Evolutionary conservation across 1,140 invertebrate genomes (phyloP).

Genomic region (Brachionus calyciflorus): DNA sequence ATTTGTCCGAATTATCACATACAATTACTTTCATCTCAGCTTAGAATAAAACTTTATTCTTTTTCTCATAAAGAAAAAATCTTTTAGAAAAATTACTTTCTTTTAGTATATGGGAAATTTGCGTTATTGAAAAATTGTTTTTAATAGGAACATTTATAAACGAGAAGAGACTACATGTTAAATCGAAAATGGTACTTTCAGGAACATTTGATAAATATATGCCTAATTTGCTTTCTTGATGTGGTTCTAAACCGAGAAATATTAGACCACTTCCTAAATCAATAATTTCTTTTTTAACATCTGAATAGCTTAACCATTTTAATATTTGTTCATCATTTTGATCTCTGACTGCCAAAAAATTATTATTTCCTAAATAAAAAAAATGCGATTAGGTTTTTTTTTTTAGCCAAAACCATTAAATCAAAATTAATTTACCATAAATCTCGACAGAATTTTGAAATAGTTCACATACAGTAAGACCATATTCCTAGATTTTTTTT

Average conservation of each 20-base stretch:
- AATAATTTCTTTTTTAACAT: background rate
- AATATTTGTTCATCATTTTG: background rate
- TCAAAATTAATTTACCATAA: too few species aligned
- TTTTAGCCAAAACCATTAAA: too few species aligned
- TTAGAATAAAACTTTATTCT: background rate
- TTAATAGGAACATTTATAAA: constrained; percentile 1
- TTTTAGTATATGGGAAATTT: constrained; percentile 7
- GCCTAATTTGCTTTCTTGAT: constrained; percentile 3
- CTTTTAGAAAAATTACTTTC: background rate
- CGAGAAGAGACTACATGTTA: background rate
- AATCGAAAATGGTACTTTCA: background rate
- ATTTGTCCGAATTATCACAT: constrained; percentile 3
- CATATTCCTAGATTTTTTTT: too few species aligned
- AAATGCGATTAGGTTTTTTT: too few species aligned
- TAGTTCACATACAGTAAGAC: too few species aligned
- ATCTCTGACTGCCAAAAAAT: background rate
- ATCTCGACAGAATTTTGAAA: too few species aligned
- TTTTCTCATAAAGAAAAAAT: background rate
- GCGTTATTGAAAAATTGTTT: background rate
- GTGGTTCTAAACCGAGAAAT: background rate
- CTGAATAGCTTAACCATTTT: background rate
- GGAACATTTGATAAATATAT: background rate
- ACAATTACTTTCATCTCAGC: background rate
- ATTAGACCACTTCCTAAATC: constrained; percentile 7
- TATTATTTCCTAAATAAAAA: too few species aligned